These are phyloP conservation scores for Glossophaga mutica DNA, from an alignment of 2,797 vertebrate genomes.

Conservation along the genomic window DNA sequence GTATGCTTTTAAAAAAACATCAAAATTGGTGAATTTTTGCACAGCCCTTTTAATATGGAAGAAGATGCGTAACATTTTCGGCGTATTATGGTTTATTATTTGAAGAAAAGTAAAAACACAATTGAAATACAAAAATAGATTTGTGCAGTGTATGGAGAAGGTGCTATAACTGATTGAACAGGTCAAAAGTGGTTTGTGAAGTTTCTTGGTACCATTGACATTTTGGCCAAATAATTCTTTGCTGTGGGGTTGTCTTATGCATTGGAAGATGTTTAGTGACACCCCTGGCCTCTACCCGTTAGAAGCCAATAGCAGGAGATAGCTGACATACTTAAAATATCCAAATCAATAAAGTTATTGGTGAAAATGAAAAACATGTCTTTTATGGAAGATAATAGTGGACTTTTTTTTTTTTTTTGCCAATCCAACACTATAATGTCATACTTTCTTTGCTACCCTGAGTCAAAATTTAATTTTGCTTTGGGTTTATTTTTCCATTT, in stretches of 20 bases:
- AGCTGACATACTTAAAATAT: background rate
- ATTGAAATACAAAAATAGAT: background rate
- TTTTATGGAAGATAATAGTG: background rate
- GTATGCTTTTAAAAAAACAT: background rate
- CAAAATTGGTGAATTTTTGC: background rate
- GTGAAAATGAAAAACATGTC: background rate
- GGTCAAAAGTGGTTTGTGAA: background rate
- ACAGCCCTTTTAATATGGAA: background rate
- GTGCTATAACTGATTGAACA: background rate
- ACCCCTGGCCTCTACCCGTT: background rate
- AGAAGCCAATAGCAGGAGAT: background rate
- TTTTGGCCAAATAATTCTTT: background rate
- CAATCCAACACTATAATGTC: background rate
- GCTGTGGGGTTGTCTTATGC: background rate
- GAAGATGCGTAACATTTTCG: background rate
- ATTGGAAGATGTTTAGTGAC: background rate
- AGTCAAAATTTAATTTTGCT: constrained; percentile 2
- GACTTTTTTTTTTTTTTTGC: background rate
- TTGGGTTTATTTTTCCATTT: background rate
- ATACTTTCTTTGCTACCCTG: background rate
- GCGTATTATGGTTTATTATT: background rate
- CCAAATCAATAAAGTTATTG: background rate
- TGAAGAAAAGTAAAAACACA: background rate
- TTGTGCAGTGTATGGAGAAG: background rate
- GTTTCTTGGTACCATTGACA: background rate